Conservation (phyloP, 2,113 vertebrate species). For the Pygoscelis antarcticus region DNA sequence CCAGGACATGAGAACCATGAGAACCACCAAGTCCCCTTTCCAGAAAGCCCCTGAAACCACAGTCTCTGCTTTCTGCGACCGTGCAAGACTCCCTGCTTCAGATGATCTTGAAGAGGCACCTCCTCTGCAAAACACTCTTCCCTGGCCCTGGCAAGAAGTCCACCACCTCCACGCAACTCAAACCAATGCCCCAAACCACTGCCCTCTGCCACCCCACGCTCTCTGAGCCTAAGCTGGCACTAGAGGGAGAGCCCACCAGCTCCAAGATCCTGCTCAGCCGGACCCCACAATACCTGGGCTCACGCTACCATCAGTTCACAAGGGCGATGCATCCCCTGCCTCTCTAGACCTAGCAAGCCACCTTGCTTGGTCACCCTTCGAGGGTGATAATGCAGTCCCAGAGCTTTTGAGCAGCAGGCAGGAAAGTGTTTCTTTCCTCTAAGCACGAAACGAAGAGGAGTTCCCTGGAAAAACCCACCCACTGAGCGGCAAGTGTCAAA, state of each 20-base stretch:
- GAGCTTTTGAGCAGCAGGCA: neutral
- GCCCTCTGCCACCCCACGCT: fast-evolving
- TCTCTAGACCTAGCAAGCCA: neutral
- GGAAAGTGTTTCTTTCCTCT: neutral
- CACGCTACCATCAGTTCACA: fast-evolving
- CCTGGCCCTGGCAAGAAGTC: neutral
- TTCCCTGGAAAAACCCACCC: slow-evolving; percentile 40
- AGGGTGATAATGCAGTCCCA: neutral
- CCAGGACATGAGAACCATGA: fast-evolving
- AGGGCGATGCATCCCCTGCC: neutral
- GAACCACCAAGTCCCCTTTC: neutral
- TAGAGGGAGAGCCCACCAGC: neutral
- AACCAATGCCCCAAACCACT: neutral
- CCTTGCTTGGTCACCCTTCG: neutral
- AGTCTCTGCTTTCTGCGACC: neutral
- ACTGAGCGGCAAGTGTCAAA: slow-evolving; percentile 50
- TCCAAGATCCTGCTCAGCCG: neutral
- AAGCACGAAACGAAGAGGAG: neutral
- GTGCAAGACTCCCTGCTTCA: neutral
- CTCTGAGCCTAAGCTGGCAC: neutral
- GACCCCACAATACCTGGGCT: neutral
- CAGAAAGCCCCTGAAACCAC: neutral
- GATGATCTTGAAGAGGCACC: neutral
- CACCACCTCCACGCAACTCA: neutral
- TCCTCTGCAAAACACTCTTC: neutral